Conservation (phyloP, 2,797 vertebrate genomes). For the Halcyon leucocephala region DNA sequence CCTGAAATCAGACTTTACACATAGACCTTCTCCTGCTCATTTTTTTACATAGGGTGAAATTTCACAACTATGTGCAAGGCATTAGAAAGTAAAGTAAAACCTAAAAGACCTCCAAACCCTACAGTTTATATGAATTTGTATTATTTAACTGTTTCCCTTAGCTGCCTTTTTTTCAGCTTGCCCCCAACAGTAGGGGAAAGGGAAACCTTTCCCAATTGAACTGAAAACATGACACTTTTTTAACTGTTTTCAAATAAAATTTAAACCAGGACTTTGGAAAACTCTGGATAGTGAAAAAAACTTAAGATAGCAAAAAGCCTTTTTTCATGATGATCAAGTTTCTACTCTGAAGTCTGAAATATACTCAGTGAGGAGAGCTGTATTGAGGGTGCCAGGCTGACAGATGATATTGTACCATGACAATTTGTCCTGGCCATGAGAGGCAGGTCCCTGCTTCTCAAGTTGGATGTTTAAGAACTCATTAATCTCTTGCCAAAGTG, state of each 20-base stretch:
- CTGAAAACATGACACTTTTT: background rate
- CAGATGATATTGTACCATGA: background rate
- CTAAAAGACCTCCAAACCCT: background rate
- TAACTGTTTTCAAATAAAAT: background rate
- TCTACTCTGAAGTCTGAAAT: background rate
- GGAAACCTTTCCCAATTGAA: background rate
- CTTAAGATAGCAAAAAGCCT: background rate
- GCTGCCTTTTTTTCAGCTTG: accelerated
- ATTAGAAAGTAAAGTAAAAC: background rate
- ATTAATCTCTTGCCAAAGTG: background rate
- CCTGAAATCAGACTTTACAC: background rate
- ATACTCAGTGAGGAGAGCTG: background rate
- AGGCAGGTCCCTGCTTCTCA: background rate
- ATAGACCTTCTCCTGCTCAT: background rate
- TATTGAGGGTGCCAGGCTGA: background rate
- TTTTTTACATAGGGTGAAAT: background rate
- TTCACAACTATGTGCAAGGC: background rate
- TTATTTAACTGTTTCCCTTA: background rate
- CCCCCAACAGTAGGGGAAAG: accelerated
- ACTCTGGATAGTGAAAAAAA: background rate
- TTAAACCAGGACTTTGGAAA: background rate
- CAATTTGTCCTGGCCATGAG: background rate
- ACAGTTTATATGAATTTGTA: background rate
- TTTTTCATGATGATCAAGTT: background rate
- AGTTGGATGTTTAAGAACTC: background rate